Percentiles rank a stretch among this genome's conserved stretches.
Evolutionary conservation across 2,113 vertebrate genomes (phyloP).

Genomic region (Trichomycterus rosablanca): DNA sequence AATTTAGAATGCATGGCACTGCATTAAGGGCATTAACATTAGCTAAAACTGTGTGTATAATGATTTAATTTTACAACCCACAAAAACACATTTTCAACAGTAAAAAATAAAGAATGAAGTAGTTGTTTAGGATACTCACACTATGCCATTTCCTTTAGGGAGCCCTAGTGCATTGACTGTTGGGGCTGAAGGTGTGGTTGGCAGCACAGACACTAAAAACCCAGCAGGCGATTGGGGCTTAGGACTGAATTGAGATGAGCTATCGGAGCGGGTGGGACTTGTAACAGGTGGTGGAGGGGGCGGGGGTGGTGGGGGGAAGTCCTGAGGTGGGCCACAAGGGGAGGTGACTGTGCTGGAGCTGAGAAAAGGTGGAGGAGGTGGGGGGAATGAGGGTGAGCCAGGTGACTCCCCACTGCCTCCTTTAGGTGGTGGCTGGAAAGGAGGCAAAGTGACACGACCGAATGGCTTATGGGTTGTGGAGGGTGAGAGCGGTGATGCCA

Average conservation of each 20-base stretch:
- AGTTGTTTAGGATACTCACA: constrained; percentile 60
- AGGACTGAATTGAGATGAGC: constrained; percentile 65
- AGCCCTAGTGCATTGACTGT: constrained; percentile 88
- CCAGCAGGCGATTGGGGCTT: constrained; percentile 77
- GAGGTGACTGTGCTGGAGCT: constrained; percentile 78
- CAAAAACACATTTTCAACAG: neutral
- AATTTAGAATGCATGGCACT: no score
- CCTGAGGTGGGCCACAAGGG: constrained; percentile 56
- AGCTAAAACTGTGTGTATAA: neutral
- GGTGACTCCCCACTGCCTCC: constrained; percentile 74
- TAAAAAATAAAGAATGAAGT: neutral
- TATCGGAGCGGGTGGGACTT: constrained; percentile 60
- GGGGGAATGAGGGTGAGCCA: constrained; percentile 84
- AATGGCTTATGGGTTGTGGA: constrained; percentile 75
- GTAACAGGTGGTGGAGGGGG: constrained; percentile 65
- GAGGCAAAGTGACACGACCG: constrained; percentile 65
- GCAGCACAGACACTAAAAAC: constrained; percentile 88
- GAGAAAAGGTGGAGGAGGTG: constrained; percentile 85
- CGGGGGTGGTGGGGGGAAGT: constrained; percentile 64
- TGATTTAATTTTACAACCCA: neutral
- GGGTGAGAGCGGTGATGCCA: constrained; percentile 86
- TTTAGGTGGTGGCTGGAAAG: constrained; percentile 70
- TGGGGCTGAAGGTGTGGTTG: constrained; percentile 67
- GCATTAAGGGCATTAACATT: no score
- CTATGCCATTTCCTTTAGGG: constrained; percentile 77